These are phyloP conservation scores for Drosophila neutralis DNA, from an alignment of 2,888 invertebrate genomes.

Conservation along the genomic window DNA sequence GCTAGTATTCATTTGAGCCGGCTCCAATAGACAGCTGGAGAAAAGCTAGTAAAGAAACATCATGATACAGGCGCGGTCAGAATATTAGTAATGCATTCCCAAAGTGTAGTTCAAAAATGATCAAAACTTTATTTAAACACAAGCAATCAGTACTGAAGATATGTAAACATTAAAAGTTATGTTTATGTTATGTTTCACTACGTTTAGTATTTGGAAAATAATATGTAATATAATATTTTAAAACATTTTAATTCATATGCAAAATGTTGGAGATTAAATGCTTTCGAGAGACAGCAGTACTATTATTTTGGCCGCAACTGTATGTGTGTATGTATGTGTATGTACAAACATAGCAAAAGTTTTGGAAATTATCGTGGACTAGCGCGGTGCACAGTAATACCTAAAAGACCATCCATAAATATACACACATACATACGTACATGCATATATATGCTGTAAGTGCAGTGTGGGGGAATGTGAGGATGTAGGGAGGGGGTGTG, in stretches of 20 bases:
- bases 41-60: background rate
- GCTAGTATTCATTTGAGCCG: background rate
- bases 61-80: background rate
- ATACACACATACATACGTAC: background rate
- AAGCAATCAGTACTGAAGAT: background rate
- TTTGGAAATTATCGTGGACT: background rate
- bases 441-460: background rate
- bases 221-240: too few species aligned
- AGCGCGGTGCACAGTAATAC: background rate
- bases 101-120: background rate
- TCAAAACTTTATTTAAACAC: background rate
- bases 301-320: background rate
- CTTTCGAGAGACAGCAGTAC: background rate
- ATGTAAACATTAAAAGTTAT: background rate
- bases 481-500: rapidly evolving
- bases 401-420: background rate
- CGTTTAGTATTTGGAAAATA: background rate
- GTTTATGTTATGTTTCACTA: background rate
- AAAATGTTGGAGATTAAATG: background rate
- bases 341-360: background rate
- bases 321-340: background rate
- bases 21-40: background rate
- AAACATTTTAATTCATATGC: too few species aligned
- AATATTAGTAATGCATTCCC: background rate
- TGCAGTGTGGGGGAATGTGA: background rate